Evolutionary conservation across 2,888 invertebrate species (phyloP).

Genomic region (Rhogogaster chlorosoma): DNA sequence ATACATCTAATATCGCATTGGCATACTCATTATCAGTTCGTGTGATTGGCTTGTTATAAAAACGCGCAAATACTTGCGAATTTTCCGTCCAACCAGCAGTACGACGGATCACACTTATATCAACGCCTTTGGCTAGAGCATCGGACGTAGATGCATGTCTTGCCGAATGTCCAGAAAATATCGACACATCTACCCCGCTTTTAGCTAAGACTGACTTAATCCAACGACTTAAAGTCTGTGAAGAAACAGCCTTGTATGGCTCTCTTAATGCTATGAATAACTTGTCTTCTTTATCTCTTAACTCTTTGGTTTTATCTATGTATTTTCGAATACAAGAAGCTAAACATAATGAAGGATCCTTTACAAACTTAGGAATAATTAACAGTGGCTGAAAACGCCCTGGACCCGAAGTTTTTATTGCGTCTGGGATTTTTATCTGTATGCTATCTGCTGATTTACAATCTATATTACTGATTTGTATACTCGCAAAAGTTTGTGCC

Average conservation of each 20-base stretch:
- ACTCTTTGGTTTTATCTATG: conserved; percentile 51
- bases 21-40: too few species aligned
- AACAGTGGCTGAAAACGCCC: conserved; percentile 43
- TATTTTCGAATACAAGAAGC: conserved; percentile 20
- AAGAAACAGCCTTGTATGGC: conserved; percentile 49
- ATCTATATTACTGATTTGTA: conserved; percentile 38
- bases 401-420: conserved; percentile 46
- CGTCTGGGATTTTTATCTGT: conserved; percentile 43
- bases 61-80: conserved; percentile 52
- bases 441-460: not conserved
- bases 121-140: conserved; percentile 11
- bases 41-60: conserved; percentile 47
- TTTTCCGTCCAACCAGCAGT: conserved; percentile 56
- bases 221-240: conserved; percentile 55
- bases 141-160: conserved; percentile 43
- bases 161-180: conserved; percentile 25
- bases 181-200: conserved; percentile 41
- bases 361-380: conserved; percentile 34
- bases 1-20: too few species aligned
- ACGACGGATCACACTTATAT: not conserved
- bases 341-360: not conserved
- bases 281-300: conserved; percentile 29
- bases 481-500: conserved; percentile 42
- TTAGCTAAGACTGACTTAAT: conserved; percentile 47
- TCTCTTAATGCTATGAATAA: conserved; percentile 53